Conservation (phyloP, 2,113 vertebrate species). For the Phrynosoma platyrhinos region DNA sequence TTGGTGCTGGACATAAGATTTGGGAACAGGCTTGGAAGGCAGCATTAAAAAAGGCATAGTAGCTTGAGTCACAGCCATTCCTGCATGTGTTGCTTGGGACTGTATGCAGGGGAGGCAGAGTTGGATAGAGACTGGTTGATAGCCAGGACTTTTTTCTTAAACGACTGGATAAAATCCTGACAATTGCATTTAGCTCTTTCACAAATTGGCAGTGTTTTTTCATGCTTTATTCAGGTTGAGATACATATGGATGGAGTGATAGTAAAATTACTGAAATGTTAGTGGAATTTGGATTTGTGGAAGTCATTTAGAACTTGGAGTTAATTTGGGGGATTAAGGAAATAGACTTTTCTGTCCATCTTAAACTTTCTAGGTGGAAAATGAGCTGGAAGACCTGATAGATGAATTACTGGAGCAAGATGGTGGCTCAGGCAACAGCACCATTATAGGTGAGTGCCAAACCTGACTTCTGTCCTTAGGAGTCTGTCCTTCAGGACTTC, state of each 20-base stretch:
- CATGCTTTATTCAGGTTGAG: background rate
- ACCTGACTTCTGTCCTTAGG: background rate
- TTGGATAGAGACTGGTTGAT: background rate
- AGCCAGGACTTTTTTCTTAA: background rate
- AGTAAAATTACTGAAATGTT: background rate
- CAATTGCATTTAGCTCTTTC: background rate
- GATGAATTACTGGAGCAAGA: constrained; percentile 93
- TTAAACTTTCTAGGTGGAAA: constrained; percentile 85
- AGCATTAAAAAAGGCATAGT: background rate
- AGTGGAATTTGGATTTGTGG: background rate
- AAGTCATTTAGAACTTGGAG: background rate
- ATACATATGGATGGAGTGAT: background rate
- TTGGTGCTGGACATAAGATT: too few species aligned
- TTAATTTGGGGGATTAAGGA: background rate
- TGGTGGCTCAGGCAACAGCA: constrained; percentile 87
- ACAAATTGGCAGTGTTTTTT: background rate
- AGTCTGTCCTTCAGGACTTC: constrained; percentile 31
- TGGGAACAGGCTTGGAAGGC: background rate
- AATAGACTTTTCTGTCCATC: background rate
- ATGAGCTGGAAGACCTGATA: constrained; percentile 94
- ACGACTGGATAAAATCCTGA: background rate
- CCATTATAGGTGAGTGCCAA: constrained; percentile 87
- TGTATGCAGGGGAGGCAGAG: background rate
- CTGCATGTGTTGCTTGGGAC: background rate
- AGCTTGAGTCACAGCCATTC: background rate